Base-by-base conservation (phyloP, 2,888 invertebrate species). In the Teleiodes luculella region DNA sequence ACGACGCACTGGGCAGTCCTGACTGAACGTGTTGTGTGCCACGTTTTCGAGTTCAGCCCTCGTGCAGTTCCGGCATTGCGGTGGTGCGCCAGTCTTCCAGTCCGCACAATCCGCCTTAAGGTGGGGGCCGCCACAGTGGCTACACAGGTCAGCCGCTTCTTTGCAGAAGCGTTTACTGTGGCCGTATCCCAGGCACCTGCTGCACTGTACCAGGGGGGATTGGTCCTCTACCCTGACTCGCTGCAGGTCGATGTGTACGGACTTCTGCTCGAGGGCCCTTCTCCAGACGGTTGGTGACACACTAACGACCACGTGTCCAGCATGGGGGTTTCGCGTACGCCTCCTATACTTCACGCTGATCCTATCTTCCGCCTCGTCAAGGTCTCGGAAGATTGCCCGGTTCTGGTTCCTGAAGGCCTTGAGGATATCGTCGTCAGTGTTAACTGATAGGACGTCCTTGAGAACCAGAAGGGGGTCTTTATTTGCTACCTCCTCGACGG, bases 71-170 rank as follows among this genome's bases (percentile, higher is more conserved):
- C 24, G 3, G 28, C 61, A 61, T 0, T 6, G 2, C 0, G 59
- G 57, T 1, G 31, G 1, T 1, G n/a, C 43, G 1, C 46, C 48
- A 0, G 37, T 1, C 1, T 11, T 3, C 20, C 47, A 30, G 2
- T 33, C 41, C 0, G 52, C 13, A 10, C 59, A 59, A 0, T 54
- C 52, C 0, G 16, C 10, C 0, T 45, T n/a, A 1, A 52, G 30
- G 11, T 58, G 56, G 3, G 52, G 48, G 3, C 47, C 56, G 0
- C 39, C 52, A 14, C 55, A 54, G 52, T 56, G 51, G 11, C 53
- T 53, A 24, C 55, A 57, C 2, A 35, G 2, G 1, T 47, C 52
- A 0, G 2, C 16, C 0, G 16, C 1, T 4, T 46, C 53, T 4
- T 13, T 52, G n/a, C 57, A 24, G 24, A 4, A 6, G 3, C 24